These are phyloP conservation scores for Syngnathus acus DNA, from an alignment of 2,797 vertebrate species.

Conservation along the genomic window DNA sequence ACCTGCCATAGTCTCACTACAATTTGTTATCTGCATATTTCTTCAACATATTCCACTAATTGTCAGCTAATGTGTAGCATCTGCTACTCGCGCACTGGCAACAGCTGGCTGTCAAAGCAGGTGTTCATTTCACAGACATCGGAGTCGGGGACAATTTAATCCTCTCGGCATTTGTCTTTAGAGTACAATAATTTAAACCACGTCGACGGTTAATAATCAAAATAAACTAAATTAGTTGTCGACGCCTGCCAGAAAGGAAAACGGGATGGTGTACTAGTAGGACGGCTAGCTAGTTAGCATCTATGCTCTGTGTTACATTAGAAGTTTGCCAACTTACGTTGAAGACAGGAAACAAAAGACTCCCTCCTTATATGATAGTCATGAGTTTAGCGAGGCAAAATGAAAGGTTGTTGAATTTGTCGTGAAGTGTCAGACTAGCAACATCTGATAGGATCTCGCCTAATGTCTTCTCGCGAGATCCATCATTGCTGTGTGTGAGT, in stretches of 20 bases:
- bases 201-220: not conserved
- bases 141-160: not conserved
- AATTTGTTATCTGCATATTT: not conserved
- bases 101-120: constrained; percentile 6
- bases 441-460: constrained; percentile 7
- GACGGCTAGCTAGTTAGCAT: not conserved
- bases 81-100: not conserved
- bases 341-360: not conserved
- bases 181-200: not conserved
- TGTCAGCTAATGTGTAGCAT: not conserved
- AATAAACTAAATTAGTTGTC: not conserved
- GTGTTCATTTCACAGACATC: not conserved
- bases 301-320: not conserved
- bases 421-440: not conserved
- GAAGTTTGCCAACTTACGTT: constrained; percentile 3
- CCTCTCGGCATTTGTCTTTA: not conserved
- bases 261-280: not conserved
- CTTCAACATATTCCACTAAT: not conserved
- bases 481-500: constrained; percentile 44
- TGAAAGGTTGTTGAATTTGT: not conserved
- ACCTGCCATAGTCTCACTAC: not conserved
- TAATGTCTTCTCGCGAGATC: constrained; percentile 30
- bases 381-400: not conserved
- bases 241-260: not conserved
- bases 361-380: not conserved